phyloP scores from a whole-genome alignment of 2,888 invertebrate species.

The Isoperla grammatica region DNA sequence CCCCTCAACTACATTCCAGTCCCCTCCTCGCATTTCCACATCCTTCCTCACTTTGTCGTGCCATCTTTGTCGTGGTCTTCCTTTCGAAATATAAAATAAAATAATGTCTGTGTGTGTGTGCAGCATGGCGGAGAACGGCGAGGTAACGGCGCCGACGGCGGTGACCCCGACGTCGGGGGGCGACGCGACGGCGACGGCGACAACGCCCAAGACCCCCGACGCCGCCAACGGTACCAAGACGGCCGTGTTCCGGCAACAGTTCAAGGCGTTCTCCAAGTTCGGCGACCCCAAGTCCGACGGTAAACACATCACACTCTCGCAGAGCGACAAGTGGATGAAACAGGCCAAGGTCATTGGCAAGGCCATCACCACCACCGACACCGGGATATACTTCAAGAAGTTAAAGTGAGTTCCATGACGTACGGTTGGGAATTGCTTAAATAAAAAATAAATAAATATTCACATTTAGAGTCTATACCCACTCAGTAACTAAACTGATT shows the following conservation, averaged over 20 bases:
- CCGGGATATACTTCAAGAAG: slow-evolving; percentile 84
- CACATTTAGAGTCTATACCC: no score
- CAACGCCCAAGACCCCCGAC: slow-evolving; percentile 1
- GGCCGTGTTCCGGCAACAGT: slow-evolving; percentile 57
- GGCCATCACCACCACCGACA: slow-evolving; percentile 84
- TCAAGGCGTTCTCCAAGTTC: slow-evolving; percentile 78
- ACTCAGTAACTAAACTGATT: no score
- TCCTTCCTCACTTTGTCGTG: no score
- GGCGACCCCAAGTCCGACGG: slow-evolving; percentile 84
- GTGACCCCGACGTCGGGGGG: slow-evolving; percentile 19
- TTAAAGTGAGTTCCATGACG: no score
- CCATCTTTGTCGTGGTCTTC: no score
- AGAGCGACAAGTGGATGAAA: slow-evolving; percentile 93
- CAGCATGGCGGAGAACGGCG: slow-evolving; percentile 24
- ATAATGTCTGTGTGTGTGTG: no score
- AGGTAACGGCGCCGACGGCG: slow-evolving; percentile 23
- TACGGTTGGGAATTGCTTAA: no score
- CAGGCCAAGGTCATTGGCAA: slow-evolving; percentile 76
- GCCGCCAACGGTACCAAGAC: slow-evolving; percentile 26
- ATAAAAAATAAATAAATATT: no score
- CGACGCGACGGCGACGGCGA: not conserved
- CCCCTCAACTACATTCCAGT: no score
- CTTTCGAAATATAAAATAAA: no score
- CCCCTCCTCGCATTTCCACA: no score
- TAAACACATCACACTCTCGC: slow-evolving; percentile 77